A percentile compares a stretch with the other conserved stretches of the same genome.
Conservation (phyloP, 2,113 vertebrate genomes). For the Nymphicus hollandicus region DNA sequence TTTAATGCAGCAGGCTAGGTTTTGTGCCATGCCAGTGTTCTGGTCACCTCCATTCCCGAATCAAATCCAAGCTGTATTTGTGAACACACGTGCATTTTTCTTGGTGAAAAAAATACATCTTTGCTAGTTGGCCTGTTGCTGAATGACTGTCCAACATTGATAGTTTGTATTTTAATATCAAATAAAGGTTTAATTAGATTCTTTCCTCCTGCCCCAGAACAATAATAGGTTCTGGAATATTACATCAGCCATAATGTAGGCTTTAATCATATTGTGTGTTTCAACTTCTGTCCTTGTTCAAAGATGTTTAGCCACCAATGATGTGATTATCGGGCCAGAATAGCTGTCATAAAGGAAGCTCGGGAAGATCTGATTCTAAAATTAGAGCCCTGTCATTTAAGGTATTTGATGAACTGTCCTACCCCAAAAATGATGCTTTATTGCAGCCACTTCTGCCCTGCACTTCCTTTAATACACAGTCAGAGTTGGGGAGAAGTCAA, state of each 20-base stretch:
- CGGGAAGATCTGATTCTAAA: constrained; percentile 33
- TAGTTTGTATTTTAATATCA: constrained; percentile 57
- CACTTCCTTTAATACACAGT: not conserved
- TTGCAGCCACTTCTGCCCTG: not conserved
- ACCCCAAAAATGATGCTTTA: not conserved
- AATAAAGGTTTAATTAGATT: constrained; percentile 69
- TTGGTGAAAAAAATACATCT: not conserved
- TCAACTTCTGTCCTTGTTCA: constrained; percentile 43
- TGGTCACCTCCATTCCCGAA: not conserved
- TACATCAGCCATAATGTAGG: constrained; percentile 48
- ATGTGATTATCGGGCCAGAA: constrained; percentile 52
- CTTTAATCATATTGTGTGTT: constrained; percentile 56
- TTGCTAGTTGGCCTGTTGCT: constrained; percentile 15
- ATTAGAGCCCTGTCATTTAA: constrained; percentile 24
- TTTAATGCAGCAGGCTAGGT: not conserved
- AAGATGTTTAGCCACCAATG: constrained; percentile 49
- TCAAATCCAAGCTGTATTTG: not conserved
- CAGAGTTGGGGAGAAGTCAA: not conserved
- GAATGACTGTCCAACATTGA: not conserved
- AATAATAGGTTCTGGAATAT: constrained; percentile 54
- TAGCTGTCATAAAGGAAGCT: constrained; percentile 43
- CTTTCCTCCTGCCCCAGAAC: constrained; percentile 23
- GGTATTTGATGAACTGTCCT: not conserved
- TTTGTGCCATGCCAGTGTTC: not conserved
- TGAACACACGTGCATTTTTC: not conserved